These are phyloP conservation scores for Dendrocopos noguchii DNA, from an alignment of 2,113 vertebrate species.

Conservation along the genomic window DNA sequence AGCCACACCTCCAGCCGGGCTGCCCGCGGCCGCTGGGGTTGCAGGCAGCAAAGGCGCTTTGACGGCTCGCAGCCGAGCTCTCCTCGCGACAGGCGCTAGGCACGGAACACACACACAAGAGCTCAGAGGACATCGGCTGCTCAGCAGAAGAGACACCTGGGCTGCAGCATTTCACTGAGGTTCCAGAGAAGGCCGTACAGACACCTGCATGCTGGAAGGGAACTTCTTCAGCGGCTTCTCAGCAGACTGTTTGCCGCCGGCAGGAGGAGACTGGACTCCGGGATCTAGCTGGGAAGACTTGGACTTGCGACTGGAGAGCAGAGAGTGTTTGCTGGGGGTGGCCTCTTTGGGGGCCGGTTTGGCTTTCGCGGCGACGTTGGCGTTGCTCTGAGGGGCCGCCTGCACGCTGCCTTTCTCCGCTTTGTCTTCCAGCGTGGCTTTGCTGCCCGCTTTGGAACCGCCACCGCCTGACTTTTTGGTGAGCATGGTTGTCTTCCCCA, in stretches of 20 bases:
- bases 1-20: constrained; percentile 73
- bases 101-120: constrained; percentile 83
- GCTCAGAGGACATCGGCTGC: constrained; percentile 84
- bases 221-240: constrained; percentile 86
- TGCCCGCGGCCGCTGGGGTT: constrained; percentile 87
- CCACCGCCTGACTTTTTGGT: constrained; percentile 83
- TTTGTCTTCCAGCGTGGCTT: constrained; percentile 65
- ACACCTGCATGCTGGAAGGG: constrained; percentile 89
- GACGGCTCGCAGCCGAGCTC: constrained; percentile 79
- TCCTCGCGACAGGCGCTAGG: constrained; percentile 79
- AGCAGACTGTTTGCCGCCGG: constrained; percentile 82
- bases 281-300: constrained; percentile 90
- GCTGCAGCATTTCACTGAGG: constrained; percentile 85
- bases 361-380: constrained; percentile 64
- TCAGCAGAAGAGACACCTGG: constrained; percentile 77
- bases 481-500: constrained; percentile 90
- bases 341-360: constrained; percentile 80
- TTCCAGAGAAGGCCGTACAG: constrained; percentile 88
- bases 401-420: constrained; percentile 43
- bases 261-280: constrained; percentile 77
- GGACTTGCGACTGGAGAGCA: constrained; percentile 86
- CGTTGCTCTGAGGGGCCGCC: constrained; percentile 41
- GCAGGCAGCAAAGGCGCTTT: constrained; percentile 88
- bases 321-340: constrained; percentile 84
- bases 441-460: constrained; percentile 78